Evolutionary conservation across 2,113 vertebrate species (phyloP).

Genomic region (Scytalopus superciliaris): DNA sequence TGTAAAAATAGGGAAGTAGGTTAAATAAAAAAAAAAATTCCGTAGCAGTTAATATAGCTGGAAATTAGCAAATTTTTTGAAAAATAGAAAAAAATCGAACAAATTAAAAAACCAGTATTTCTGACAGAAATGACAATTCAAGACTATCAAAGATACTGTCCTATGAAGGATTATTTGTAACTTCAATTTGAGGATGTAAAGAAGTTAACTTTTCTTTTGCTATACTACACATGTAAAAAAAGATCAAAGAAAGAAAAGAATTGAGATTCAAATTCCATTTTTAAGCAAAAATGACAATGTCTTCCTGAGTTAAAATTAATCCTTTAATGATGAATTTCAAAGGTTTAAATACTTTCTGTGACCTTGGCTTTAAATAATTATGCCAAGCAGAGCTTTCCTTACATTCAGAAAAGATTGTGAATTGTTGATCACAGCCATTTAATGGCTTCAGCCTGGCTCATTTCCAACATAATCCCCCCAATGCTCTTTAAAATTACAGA

Average conservation of each 20-base stretch:
- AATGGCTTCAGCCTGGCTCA: constrained; percentile 77
- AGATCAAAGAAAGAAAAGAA: constrained; percentile 79
- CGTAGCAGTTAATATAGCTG: constrained; percentile 25
- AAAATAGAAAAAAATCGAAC: neutral
- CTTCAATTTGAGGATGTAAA: constrained; percentile 70
- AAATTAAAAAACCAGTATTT: constrained; percentile 21
- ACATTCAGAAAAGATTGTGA: constrained; percentile 78
- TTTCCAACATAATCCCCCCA: constrained; percentile 72
- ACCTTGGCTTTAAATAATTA: constrained; percentile 82
- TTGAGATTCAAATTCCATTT: constrained; percentile 77
- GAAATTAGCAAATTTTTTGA: constrained; percentile 22
- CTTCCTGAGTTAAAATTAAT: constrained; percentile 83
- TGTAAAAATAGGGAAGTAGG: constrained; percentile 11
- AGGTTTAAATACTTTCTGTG: constrained; percentile 79
- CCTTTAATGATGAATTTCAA: constrained; percentile 84
- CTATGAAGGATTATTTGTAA: constrained; percentile 67
- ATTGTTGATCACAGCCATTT: constrained; percentile 78
- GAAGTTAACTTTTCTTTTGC: constrained; percentile 72
- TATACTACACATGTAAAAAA: constrained; percentile 69
- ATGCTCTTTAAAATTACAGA: constrained; percentile 71
- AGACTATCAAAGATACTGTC: constrained; percentile 50
- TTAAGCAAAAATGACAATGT: constrained; percentile 80
- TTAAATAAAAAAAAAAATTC: neutral
- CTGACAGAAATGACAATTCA: constrained; percentile 62
- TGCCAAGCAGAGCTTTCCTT: constrained; percentile 73